Evolutionary conservation across 1,140 invertebrate genomes (phyloP).

Genomic region (Linepithema humile): DNA sequence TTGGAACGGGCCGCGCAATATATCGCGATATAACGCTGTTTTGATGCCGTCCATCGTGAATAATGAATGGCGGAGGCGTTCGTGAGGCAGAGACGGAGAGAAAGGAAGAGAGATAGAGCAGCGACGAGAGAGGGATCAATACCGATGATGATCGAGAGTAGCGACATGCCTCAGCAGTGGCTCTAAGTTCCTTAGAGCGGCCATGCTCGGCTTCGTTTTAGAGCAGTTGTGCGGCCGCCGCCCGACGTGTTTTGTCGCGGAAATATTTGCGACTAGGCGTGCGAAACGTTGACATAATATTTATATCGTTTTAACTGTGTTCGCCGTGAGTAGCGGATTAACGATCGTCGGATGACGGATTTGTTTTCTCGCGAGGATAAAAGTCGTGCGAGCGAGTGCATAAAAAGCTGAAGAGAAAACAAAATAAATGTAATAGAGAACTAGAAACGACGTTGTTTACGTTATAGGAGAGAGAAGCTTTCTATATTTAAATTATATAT

Average conservation of each 20-base stretch:
- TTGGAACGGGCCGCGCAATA: conserved; percentile 30
- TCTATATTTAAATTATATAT: neutral
- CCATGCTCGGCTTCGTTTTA: conserved; percentile 27
- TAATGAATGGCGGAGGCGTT: conserved; percentile 40
- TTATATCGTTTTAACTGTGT: conserved; percentile 27
- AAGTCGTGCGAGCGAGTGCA: neutral
- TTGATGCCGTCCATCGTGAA: conserved; percentile 57
- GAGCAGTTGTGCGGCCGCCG: conserved; percentile 37
- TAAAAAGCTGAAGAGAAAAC: neutral
- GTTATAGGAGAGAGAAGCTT: neutral
- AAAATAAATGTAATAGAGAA: conserved; percentile 22
- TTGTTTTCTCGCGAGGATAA: conserved; percentile 38
- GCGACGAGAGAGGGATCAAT: conserved; percentile 33
- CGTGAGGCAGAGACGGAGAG: neutral
- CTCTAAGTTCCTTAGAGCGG: conserved; percentile 38
- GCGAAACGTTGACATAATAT: conserved; percentile 34
- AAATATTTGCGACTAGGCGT: conserved; percentile 11
- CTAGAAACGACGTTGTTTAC: conserved; percentile 30
- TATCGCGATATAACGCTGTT: conserved; percentile 55
- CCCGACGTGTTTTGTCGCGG: conserved; percentile 7
- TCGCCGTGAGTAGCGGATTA: conserved; percentile 27
- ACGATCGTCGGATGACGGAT: conserved; percentile 44
- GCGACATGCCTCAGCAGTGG: conserved; percentile 31
- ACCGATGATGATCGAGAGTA: conserved; percentile 55
- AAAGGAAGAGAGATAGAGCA: conserved; percentile 6